Evolutionary conservation across 1,140 invertebrate genomes (phyloP).

Genomic region (Drosophila biarmipes): DNA sequence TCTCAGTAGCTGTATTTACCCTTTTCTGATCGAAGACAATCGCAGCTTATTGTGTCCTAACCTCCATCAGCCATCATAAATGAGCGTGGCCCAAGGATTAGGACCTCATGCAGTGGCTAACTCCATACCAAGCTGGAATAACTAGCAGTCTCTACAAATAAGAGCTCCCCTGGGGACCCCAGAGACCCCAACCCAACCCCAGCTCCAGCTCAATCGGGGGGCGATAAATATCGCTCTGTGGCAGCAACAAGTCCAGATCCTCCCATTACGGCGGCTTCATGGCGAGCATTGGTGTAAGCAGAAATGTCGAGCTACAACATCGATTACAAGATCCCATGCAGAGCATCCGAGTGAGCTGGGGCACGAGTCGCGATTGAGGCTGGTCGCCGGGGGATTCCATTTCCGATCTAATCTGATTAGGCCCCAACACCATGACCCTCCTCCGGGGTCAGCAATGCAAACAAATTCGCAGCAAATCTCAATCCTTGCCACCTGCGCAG

Average conservation of each 20-base stretch:
- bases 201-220: slow-evolving; percentile 42
- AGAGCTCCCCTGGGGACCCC: too few species aligned
- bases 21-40: slow-evolving; percentile 31
- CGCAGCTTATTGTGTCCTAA: slow-evolving; percentile 44
- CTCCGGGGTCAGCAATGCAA: slow-evolving; percentile 38
- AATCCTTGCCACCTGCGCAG: slow-evolving; percentile 63
- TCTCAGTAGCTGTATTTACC: background rate
- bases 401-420: slow-evolving; percentile 44
- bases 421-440: slow-evolving; percentile 23
- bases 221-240: slow-evolving; percentile 69
- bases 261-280: slow-evolving; percentile 68
- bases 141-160: too few species aligned
- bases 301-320: slow-evolving; percentile 69
- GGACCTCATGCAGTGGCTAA: slow-evolving; percentile 37
- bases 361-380: slow-evolving; percentile 46
- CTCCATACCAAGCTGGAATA: slow-evolving; percentile 16
- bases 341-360: slow-evolving; percentile 21
- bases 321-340: slow-evolving; percentile 71
- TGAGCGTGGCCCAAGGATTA: background rate
- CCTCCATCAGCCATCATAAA: slow-evolving; percentile 46
- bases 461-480: slow-evolving; percentile 39
- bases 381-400: slow-evolving; percentile 23
- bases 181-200: background rate
- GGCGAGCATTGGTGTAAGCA: slow-evolving; percentile 59
- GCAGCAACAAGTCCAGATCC: slow-evolving; percentile 24